Evolutionary conservation across 2,797 vertebrate species (phyloP).

Genomic region (Pangasius mekongensis): DNA sequence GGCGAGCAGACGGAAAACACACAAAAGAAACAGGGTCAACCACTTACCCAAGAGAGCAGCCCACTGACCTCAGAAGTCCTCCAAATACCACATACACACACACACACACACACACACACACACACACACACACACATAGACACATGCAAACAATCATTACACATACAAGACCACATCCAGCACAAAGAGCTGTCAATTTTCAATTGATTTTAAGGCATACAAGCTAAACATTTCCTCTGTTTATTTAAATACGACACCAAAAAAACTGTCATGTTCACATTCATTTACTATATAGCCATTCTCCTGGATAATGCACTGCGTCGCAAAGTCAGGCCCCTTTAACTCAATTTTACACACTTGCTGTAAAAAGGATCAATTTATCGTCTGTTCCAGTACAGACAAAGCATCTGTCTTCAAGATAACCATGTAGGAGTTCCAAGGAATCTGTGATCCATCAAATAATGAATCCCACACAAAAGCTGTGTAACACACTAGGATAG

Average conservation of each 20-base stretch:
- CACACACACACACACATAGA: neutral
- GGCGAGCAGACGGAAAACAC: conserved; percentile 25
- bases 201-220: neutral
- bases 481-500: neutral
- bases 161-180: neutral
- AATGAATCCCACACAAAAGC: conserved; percentile 29
- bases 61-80: conserved; percentile 35
- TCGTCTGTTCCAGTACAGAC: conserved; percentile 13
- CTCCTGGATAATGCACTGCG: neutral
- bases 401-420: conserved; percentile 47
- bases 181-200: neutral
- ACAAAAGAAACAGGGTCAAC: conserved; percentile 40
- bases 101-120: neutral
- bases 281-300: neutral
- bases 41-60: conserved; percentile 40
- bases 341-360: conserved; percentile 2
- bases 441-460: conserved; percentile 44
- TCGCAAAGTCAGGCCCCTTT: conserved; percentile 1
- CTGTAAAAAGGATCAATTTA: conserved; percentile 35
- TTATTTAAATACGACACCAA: neutral
- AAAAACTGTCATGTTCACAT: neutral
- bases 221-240: conserved; percentile 2
- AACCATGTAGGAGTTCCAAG: conserved; percentile 40
- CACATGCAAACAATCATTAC: too few species aligned
- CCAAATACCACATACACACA: neutral